phyloP scores from a whole-genome alignment of 2,888 invertebrate genomes.

The Nematopogon swammerdamellus region DNA sequence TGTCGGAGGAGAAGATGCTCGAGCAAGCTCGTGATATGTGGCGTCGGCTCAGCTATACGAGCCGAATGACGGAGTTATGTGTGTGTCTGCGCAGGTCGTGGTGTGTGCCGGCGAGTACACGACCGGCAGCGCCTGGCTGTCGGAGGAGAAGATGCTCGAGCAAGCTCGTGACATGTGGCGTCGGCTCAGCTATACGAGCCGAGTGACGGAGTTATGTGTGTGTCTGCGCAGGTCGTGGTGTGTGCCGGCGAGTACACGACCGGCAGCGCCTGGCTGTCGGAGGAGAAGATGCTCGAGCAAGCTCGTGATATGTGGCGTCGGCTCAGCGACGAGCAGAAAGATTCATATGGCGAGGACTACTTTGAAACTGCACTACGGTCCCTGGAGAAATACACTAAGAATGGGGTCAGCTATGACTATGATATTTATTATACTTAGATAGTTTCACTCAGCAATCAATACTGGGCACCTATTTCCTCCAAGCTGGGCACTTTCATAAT shows the following conservation, averaged over 20 bases:
- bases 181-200: constrained; percentile 72
- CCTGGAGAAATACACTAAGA: constrained; percentile 75
- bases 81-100: constrained; percentile 38
- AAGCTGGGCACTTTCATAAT: no score
- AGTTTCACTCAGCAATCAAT: no score
- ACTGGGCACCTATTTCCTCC: no score
- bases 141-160: constrained; percentile 63
- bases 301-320: constrained; percentile 85
- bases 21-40: constrained; percentile 81
- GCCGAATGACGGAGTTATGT: no score
- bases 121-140: constrained; percentile 75
- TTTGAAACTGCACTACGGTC: constrained; percentile 78
- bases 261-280: constrained; percentile 74
- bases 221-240: constrained; percentile 58
- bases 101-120: constrained; percentile 71
- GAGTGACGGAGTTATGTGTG: constrained; percentile 35
- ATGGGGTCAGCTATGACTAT: constrained; percentile 61
- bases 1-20: constrained; percentile 63
- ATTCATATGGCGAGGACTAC: constrained; percentile 77
- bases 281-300: constrained; percentile 63
- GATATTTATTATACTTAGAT: no score
- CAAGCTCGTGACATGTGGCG: constrained; percentile 84
- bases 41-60: constrained; percentile 76
- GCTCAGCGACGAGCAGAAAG: constrained; percentile 70
- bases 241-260: constrained; percentile 84